Evolutionary conservation across 2,113 vertebrate genomes (phyloP), one percentile per base, ranked within the genome.

Genomic region (Thunnus maccoyii): DNA sequence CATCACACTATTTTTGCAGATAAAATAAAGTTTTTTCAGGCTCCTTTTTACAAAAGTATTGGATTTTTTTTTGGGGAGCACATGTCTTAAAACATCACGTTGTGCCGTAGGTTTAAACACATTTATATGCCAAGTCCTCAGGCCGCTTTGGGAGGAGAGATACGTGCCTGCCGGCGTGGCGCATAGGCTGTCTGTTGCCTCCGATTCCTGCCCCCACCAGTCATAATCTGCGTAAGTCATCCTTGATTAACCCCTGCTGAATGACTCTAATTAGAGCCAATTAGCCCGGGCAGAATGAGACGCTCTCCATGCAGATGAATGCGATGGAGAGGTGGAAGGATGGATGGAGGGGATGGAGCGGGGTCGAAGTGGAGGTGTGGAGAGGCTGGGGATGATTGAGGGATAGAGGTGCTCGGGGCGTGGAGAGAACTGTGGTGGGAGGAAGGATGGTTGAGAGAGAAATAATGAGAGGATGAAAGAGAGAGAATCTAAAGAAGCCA

Each of bases 241-340:
- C 89, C 91, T 90, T 90, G 91, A 94, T 94, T 93, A 93, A 91
- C 92, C 91, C 89, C 84, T 86, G 67, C 91, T 91, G 92, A 92
- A 92, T 93, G 90, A 89, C 88, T 90, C 89, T 93, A 94, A 95
- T 94, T 94, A 94, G 76, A 90, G 88, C 88, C 93, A 94, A 94
- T 95, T 94, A 94, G 92, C 88, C 68, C 0, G 55, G 62, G 86
- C 87, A 78, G 87, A 90, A 83, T 56, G 78, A 91, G 78, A 77
- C 55, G 4, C 89, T 92, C 89, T 90, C 82, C 85, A 87, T 86
- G 88, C 88, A 87, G 89, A 90, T 82, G 88, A 89, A 86, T 16
- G 25, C 54, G 20, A 51, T 58, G 86, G 68, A 86, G 85, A 72
- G 75, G 84, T 72, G 69, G 74, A 82, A 32, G 72, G 78, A 76